Conservation (phyloP, 1,140 invertebrate genomes). For the Leucophenga varia region DNA sequence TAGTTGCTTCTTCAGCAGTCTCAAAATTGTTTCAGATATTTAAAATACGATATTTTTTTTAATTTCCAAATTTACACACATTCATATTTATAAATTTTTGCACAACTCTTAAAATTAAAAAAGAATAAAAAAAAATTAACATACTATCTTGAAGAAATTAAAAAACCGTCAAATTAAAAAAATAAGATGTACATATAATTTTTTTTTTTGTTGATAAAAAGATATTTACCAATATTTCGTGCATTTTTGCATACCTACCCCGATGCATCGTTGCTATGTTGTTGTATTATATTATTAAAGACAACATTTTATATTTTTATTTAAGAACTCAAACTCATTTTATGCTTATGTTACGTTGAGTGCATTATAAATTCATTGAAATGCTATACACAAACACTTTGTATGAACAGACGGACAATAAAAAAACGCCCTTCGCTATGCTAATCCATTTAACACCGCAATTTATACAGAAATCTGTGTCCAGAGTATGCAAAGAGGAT, state of each 20-base stretch:
- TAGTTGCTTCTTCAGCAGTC: not conserved
- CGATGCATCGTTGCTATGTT: slow-evolving; percentile 40
- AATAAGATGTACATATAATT: not conserved
- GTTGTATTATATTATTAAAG: slow-evolving; percentile 14
- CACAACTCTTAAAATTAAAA: too few relatives aligned
- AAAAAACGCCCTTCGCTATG: too few relatives aligned
- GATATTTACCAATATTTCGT: too few relatives aligned
- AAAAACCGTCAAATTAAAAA: too few relatives aligned
- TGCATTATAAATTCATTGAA: too few relatives aligned
- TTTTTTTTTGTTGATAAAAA: slow-evolving; percentile 1
- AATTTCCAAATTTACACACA: slow-evolving; percentile 3
- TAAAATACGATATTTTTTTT: not conserved
- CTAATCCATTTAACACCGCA: slow-evolving; percentile 31
- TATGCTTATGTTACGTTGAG: too few relatives aligned
- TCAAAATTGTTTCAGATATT: not conserved
- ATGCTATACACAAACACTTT: too few relatives aligned
- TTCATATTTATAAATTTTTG: slow-evolving; percentile 10
- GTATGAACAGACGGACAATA: too few relatives aligned
- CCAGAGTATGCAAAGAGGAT: not conserved
- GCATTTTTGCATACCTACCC: slow-evolving; percentile 29
- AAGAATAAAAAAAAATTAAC: too few relatives aligned
- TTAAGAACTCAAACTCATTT: not conserved
- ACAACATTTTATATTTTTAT: slow-evolving; percentile 5
- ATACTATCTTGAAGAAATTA: too few relatives aligned
- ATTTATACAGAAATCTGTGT: slow-evolving; percentile 25